Evolutionary conservation across 2,888 invertebrate species (phyloP).

Genomic region (Monopis laevigella): DNA sequence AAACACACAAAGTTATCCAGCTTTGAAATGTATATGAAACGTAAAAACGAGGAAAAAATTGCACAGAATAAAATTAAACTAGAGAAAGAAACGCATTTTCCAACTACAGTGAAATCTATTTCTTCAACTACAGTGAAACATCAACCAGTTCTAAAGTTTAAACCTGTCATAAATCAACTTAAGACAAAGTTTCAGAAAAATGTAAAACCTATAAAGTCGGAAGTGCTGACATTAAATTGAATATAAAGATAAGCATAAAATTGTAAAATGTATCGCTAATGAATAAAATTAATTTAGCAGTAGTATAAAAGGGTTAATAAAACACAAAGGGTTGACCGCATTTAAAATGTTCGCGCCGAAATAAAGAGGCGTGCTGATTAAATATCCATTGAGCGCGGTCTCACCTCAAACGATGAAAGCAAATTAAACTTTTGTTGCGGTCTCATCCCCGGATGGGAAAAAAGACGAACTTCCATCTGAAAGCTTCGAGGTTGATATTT

Average conservation of each 20-base stretch:
- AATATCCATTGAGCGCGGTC: conserved; percentile 1
- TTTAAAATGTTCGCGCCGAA: conserved; percentile 2
- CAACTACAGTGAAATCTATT: not conserved
- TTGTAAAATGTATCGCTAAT: too few species aligned
- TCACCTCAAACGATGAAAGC: conserved; percentile 6
- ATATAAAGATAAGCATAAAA: too few species aligned
- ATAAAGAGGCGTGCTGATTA: conserved; percentile 3
- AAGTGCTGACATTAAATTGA: not conserved
- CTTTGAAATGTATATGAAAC: conserved; percentile 36
- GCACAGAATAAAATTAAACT: conserved; percentile 1
- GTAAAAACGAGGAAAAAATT: not conserved
- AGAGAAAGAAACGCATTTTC: not conserved
- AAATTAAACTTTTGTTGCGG: conserved; percentile 7
- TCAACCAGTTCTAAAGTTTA: not conserved
- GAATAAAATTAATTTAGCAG: too few species aligned
- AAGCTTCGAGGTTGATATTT: too few species aligned
- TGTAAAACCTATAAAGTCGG: not conserved
- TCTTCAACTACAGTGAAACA: not conserved
- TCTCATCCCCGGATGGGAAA: not conserved
- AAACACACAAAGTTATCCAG: conserved; percentile 49
- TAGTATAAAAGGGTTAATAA: too few species aligned
- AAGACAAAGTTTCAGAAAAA: conserved; percentile 4
- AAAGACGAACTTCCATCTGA: too few species aligned
- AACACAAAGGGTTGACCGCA: conserved; percentile 4
- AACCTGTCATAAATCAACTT: conserved; percentile 2